These are phyloP conservation scores for Lamellibrachia columna DNA, from an alignment of 2,888 invertebrate species.

Conservation along the genomic window DNA sequence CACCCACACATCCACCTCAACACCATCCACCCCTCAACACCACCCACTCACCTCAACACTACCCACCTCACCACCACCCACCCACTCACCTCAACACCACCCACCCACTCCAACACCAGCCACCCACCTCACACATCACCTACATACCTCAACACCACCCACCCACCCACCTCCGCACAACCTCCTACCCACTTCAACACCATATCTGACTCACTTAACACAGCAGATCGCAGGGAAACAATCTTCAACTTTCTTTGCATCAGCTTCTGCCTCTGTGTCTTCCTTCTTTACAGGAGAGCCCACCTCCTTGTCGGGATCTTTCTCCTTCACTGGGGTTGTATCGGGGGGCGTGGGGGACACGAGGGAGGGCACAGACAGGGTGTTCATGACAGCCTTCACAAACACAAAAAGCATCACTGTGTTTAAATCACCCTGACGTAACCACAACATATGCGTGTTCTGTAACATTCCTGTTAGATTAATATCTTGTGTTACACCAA, in stretches of 20 bases:
- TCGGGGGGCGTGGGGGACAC: not conserved
- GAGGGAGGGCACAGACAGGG: not conserved
- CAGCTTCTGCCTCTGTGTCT: slow-evolving; percentile 36
- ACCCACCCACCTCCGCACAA: not conserved
- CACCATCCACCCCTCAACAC: too few relatives aligned
- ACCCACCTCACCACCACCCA: too few relatives aligned
- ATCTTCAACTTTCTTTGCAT: slow-evolving; percentile 44
- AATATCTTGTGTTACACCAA: too few relatives aligned
- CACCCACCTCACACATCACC: not conserved
- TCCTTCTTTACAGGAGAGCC: slow-evolving; percentile 20
- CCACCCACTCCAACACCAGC: too few relatives aligned
- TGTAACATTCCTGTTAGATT: too few relatives aligned
- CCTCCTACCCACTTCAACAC: not conserved
- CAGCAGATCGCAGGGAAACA: slow-evolving; percentile 46
- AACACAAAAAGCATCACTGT: not conserved
- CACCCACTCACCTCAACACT: too few relatives aligned
- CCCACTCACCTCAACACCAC: too few relatives aligned
- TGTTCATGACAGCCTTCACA: not conserved
- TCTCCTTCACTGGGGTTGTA: slow-evolving; percentile 30
- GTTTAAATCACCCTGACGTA: too few relatives aligned
- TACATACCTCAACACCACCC: not conserved
- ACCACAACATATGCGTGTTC: too few relatives aligned
- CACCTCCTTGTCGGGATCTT: slow-evolving; percentile 24
- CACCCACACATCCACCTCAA: too few relatives aligned
- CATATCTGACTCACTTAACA: not conserved